A percentile compares a stretch with the other conserved stretches of the same genome.
Evolutionary conservation across 2,888 invertebrate species (phyloP).

Genomic region (Yponomeuta malinellus): DNA sequence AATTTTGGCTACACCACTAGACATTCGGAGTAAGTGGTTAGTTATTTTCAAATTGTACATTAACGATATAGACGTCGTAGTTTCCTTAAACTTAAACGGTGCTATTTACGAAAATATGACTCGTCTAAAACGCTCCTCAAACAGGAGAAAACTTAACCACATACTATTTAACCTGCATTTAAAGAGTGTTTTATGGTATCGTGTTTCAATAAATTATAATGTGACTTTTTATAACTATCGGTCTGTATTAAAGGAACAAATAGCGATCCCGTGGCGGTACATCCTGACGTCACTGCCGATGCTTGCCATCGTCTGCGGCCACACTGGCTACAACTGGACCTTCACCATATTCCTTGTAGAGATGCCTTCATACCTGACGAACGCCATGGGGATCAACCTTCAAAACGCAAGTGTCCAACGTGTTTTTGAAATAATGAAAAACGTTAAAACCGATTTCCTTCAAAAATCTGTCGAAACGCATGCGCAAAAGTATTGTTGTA

Average conservation of each 20-base stretch:
- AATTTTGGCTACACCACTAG: no score
- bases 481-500: no score
- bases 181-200: no score
- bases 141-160: no score
- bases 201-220: no score
- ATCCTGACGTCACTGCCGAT: constrained; percentile 76
- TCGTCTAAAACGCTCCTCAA: no score
- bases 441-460: background rate
- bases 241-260: constrained; percentile 33
- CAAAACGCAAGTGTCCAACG: constrained; percentile 40
- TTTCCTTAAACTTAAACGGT: no score
- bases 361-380: constrained; percentile 76
- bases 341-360: constrained; percentile 78
- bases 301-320: constrained; percentile 62
- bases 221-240: background rate
- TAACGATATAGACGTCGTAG: no score
- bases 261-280: constrained; percentile 67
- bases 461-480: background rate
- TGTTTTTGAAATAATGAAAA: background rate
- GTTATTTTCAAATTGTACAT: no score
- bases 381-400: constrained; percentile 67
- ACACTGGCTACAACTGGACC: constrained; percentile 79
- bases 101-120: no score
- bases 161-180: no score
- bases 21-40: no score